Evolutionary conservation across 2,113 vertebrate species (phyloP).

Genomic region (Lichenostomus cassidix): DNA sequence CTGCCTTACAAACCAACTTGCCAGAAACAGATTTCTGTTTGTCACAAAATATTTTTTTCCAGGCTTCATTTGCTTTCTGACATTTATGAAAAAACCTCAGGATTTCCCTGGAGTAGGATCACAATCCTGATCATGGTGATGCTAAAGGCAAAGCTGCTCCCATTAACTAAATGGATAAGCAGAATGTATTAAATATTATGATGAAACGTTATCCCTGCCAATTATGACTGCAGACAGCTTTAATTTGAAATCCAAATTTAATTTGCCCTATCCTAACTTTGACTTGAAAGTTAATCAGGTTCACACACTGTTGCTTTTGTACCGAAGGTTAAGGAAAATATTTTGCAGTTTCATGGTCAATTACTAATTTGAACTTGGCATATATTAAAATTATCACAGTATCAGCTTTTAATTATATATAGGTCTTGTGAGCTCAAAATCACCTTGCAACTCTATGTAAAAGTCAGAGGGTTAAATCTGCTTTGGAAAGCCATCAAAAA

Average conservation of each 20-base stretch:
- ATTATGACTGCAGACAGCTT: background rate
- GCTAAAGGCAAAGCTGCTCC: background rate
- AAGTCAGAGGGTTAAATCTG: background rate
- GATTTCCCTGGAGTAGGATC: background rate
- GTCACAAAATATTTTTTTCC: background rate
- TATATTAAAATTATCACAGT: background rate
- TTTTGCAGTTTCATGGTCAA: background rate
- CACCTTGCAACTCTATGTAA: background rate
- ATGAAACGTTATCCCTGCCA: background rate
- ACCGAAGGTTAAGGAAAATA: background rate
- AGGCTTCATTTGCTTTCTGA: background rate
- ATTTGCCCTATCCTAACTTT: background rate
- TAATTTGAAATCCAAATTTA: slow-evolving; percentile 11
- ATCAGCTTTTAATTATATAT: background rate
- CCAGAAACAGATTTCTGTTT: background rate
- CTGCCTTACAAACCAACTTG: background rate
- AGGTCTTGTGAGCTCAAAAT: background rate
- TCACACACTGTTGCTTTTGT: background rate
- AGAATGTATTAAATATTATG: background rate
- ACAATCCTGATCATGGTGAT: background rate
- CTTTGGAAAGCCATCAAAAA: background rate
- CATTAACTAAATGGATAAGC: background rate
- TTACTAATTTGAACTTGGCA: background rate
- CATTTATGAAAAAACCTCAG: background rate
- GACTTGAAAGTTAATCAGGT: background rate